Conservation (phyloP, 2,113 vertebrate genomes). For the Apodemus speciosus region DNA sequence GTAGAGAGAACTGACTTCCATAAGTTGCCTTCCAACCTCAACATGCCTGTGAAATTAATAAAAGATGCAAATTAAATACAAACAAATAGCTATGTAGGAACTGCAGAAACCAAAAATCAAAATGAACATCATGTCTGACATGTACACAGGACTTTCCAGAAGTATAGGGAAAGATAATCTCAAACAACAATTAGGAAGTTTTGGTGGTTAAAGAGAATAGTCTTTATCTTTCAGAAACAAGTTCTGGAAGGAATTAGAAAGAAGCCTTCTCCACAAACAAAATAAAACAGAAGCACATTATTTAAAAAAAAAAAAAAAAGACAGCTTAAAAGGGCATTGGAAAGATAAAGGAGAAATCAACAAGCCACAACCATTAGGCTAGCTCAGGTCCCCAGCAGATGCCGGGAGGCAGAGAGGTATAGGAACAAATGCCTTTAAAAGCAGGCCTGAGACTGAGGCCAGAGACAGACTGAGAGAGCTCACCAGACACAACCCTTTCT, state of each 20-base stretch:
- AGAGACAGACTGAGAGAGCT: not conserved
- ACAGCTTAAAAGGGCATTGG: slow-evolving; percentile 4
- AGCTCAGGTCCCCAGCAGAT: not conserved
- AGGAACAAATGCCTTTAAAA: not conserved
- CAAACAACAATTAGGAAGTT: not conserved
- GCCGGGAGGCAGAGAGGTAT: not conserved
- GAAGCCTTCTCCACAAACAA: not conserved
- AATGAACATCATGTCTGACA: not conserved
- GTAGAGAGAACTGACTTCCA: not conserved
- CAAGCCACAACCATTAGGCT: not conserved
- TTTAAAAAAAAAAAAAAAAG: not conserved
- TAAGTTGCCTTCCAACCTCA: not conserved
- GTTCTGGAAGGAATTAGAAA: not conserved
- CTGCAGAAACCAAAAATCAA: not conserved
- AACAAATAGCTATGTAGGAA: not conserved
- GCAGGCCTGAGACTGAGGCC: not conserved
- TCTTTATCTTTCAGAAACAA: not conserved
- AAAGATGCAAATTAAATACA: not conserved
- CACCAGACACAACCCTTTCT: not conserved
- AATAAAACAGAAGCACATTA: not conserved
- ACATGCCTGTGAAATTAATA: not conserved
- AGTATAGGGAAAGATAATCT: not conserved
- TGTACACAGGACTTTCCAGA: not conserved
- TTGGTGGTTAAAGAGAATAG: not conserved
- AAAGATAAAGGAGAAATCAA: slow-evolving; percentile 14